Evolutionary conservation across 2,888 invertebrate genomes (phyloP), one percentile per base, ranked within the genome.

Genomic region (Melinopterus prodromus): DNA sequence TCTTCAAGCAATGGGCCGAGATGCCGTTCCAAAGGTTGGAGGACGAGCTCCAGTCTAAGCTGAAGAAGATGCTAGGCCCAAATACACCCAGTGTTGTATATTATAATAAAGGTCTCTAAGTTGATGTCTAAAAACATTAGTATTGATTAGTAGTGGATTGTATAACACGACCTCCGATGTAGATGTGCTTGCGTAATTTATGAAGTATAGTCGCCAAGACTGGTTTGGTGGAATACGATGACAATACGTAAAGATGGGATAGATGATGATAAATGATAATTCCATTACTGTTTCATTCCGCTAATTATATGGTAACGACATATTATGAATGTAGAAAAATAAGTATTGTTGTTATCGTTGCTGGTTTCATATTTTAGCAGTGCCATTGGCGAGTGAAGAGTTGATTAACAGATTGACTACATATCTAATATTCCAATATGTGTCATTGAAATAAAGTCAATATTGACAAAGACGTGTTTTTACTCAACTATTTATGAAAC

Each of bases 101-200:
- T 88, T 99, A 95, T 92, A 99, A 99, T 90, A 99, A 99, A 88
- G 98, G 99, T 71, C 92, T 98, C 79, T 98, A 93, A 93, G 53
- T 53, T 53, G 53, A 53, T 53, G 53, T 53, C 53, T 53, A 53
- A 26, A 26, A 53, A 7, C 53, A 12, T 53, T 53, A 53, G 53
- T 53, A 53, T 53, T 53, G 53, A 53, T 53, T 53, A 53, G 53
- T 53, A 53, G 53, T 2, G 9, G 53, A 53, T 26, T 26, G 26
- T 3, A 26, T 26, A 3, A 6, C 53, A 53, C 53, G 5, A 53
- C 1, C 1, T 3, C 26, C 26, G 26, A 26, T 26, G 26, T 26
- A 53, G 53, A 53, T 53, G 53, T 53, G 53, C 53, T 53, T 53
- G 12, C 5, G 7, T 53, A 53, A 53, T 12, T 53, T 53, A 12